phyloP scores from a whole-genome alignment of 2,888 invertebrate genomes.

The Ophion slaviceki region DNA sequence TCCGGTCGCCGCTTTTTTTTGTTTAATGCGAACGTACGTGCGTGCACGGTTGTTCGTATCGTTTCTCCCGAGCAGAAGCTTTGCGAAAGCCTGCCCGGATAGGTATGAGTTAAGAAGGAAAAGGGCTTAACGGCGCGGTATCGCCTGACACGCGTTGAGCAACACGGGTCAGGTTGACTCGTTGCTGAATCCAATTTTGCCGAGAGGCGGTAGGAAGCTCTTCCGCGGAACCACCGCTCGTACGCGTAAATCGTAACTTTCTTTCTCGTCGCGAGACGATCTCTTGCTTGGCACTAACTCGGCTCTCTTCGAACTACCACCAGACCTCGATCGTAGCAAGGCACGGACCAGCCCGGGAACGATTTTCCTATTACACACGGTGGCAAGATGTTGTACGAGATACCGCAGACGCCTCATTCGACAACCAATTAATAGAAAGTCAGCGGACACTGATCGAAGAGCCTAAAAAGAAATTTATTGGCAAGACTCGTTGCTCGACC shows the following conservation, averaged over 20 bases:
- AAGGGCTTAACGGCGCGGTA: background rate
- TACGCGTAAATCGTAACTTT: background rate
- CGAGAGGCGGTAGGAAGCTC: background rate
- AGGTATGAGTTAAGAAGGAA: slow-evolving; percentile 11
- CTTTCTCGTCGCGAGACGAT: background rate
- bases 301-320: no score
- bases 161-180: background rate
- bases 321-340: no score
- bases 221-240: background rate
- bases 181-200: background rate
- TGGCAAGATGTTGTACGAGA: no score
- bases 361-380: no score
- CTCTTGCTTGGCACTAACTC: background rate
- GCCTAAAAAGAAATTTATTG: background rate
- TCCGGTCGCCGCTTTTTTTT: no score
- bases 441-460: background rate
- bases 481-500: background rate
- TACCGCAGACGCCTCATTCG: no score
- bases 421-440: background rate
- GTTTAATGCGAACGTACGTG: background rate
- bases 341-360: no score
- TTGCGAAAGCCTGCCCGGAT: background rate
- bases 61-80: background rate
- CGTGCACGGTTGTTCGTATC: background rate
- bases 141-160: background rate